Base-by-base conservation (phyloP, 1,140 invertebrate species). In the Drosophila lowei region DNA sequence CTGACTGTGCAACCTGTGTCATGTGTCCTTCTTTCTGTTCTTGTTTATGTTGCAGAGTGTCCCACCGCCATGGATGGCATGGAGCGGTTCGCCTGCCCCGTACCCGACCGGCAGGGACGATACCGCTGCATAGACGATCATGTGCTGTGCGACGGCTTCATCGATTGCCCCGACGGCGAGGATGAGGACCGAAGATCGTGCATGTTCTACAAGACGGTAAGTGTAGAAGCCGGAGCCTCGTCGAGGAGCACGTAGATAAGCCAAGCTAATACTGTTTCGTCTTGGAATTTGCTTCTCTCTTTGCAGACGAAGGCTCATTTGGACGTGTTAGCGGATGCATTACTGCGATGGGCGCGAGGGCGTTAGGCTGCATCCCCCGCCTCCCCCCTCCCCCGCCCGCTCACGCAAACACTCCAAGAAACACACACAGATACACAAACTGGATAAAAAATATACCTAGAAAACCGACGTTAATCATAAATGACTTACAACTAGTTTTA, bases 191-290 rank as follows among this genome's bases (percentile, higher is more conserved):
- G 96, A 89, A 96, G 97, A 92, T 95, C 96, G 54, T 98, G 97
- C 93, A 98, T 98, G 97, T 99, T 98, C 93, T 98, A 98, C 92
- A 98, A 98, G 95, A 98, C 97, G 94, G 97, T 98, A 94, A 94
- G 93, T 74, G 1, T 2, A 4, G 5, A 0, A 3, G 16, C 6
- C 11, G 23, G 23, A 25, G 5, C 23, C 4, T 7, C 23, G 18
- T 18, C 1, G 1, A 18, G 18, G 1, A 1, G 2, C 4, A 6
- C 43, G 50, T 52, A 61, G 47, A 42, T 42, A 8, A 43, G 0
- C 18, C 43, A 53, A 18, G 3, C 15, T 9, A 0, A 8, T n/a
- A 8, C 30, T 49, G 42, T 43, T 13, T 13, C 30, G 2, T 3
- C 3, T 5, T 48, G 1, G 8, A n/a, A 9, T 8, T 47, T 62